Base-by-base conservation (phyloP, 2,797 vertebrate genomes). In the Bovichtus variegatus region DNA sequence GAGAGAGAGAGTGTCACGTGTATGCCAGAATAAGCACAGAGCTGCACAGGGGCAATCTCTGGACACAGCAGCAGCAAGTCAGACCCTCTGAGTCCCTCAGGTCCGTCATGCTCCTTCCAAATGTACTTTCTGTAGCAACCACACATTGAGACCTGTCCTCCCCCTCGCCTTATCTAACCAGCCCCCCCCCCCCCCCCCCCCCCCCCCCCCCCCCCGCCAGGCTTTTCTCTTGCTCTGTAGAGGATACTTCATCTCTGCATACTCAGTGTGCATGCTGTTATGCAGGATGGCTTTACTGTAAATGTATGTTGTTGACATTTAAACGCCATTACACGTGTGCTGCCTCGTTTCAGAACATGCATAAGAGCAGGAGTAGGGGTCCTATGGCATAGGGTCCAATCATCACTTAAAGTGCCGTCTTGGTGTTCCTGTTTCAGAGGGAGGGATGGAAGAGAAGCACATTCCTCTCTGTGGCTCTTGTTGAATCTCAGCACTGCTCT, bases 21-120 rank as follows among this genome's bases (percentile, higher is more conserved):
- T 91, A 87, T 61, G 66, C 85, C 81, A 86, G 84, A 93, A 91
- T 77, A 88, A 92, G 91, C 78, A 76, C 78, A 81, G 77, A 82
- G 83, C 83, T 86, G 76, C 84, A 87, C 58, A 16, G 54, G 73
- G 82, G 82, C 29, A 29, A 59, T 91, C 80, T 91, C 71, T 86
- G 86, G 88, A 87, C 71, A 61, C 68, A 76, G 76, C 54, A 79
- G 75, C 62, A 71, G 78, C 64, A 68, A 82, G 74, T 80, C 85
- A 82, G 75, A 78, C 68, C 71, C 57, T 78, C 71, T 34, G 34
- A 25, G 74, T 87, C 83, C 82, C 76, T 71, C 43, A 64, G 88
- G 78, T 90, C 76, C 63, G 79, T 81, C 71, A 78, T 80, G 80
- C 83, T 91, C 76, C 76, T 55, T 86, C 76, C 61, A 83, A 65